Evolutionary conservation across 2,888 invertebrate species (phyloP), one percentile per base, ranked within the genome.

Genomic region (Epiperipatus broadwayi): DNA sequence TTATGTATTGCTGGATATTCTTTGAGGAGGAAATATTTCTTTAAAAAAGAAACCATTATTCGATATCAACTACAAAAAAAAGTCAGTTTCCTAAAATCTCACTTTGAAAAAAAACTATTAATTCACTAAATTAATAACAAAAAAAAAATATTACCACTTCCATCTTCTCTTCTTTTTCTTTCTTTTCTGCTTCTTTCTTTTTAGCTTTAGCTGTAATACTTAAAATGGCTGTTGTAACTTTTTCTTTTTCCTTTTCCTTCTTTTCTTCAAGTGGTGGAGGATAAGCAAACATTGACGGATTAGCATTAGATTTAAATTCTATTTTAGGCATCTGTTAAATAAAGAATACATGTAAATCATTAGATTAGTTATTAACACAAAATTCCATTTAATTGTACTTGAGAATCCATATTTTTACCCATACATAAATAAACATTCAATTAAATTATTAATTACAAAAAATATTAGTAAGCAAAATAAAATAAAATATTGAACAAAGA

Each of bases 211-310:
- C 91, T 0, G 95, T 93, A 52, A 93, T 93, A 53, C 89, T 89
- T 34, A 97, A 68, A 2, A 97, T 85, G 2, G 95, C 97, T 4
- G 95, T 95, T 42, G 91, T 87, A 2, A 97, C 91, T 54, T 95
- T 85, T 59, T 97, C 95, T 22, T 85, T 74, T 58, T 89, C 87
- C 56, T 93, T 91, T 27, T 91, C 84, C 64, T 95, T 95, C 66
- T 97, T 95, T 58, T 95, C 93, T 63, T 97, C 95, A 40, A 97
- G 63, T 0, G 91, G 77, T 5, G 95, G 83, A 1, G 95, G 93
- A 55, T 99, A 99, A 0, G 93, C 95, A 56, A 83, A 99, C 16
- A 79, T 67, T 2, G 89, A 89, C 4, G 95, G 93, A 53, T 83
- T 81, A 1, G 91, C 84, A 53, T 80, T 81, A 0, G 91, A 95